Conservation (phyloP, 1,140 invertebrate genomes). For the Drosophila bipectinata region DNA sequence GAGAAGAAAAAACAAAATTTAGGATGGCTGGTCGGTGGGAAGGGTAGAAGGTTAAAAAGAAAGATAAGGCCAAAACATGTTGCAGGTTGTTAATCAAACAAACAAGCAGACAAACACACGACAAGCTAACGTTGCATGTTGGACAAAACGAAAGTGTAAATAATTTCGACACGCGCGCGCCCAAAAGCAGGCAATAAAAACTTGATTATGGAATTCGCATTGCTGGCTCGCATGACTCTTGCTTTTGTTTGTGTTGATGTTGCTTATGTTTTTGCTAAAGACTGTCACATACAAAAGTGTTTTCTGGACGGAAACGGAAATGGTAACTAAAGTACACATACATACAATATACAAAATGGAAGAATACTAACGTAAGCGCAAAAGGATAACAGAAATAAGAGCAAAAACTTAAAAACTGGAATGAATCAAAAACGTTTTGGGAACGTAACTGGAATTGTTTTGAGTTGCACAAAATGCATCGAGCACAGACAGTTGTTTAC, state of each 20-base stretch:
- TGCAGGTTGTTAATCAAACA: slow-evolving; percentile 62
- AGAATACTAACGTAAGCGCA: slow-evolving; percentile 19
- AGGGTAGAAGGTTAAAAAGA: slow-evolving; percentile 7
- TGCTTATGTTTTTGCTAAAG: slow-evolving; percentile 25
- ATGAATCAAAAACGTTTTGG: slow-evolving; percentile 21
- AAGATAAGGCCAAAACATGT: slow-evolving; percentile 50
- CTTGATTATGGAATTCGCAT: slow-evolving; percentile 36
- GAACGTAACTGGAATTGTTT: slow-evolving; percentile 50
- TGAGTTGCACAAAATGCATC: slow-evolving; percentile 73
- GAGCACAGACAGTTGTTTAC: slow-evolving; percentile 61
- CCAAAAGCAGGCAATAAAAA: slow-evolving; percentile 52
- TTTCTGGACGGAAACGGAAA: slow-evolving; percentile 27
- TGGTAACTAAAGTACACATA: slow-evolving; percentile 11
- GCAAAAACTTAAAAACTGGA: slow-evolving; percentile 18
- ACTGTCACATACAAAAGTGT: slow-evolving; percentile 42
- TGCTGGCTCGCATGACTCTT: slow-evolving; percentile 27
- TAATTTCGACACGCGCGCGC: slow-evolving; percentile 51
- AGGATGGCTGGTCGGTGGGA: not conserved
- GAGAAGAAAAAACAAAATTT: slow-evolving; percentile 24
- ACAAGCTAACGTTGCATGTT: slow-evolving; percentile 51
- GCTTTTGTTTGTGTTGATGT: not conserved
- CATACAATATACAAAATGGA: slow-evolving; percentile 7
- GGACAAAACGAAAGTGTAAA: slow-evolving; percentile 57
- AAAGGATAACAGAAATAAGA: slow-evolving; percentile 13
- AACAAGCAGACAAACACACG: slow-evolving; percentile 51